Evolutionary conservation across 2,113 vertebrate genomes (phyloP).

Genomic region (Cricetomys ansorgei): DNA sequence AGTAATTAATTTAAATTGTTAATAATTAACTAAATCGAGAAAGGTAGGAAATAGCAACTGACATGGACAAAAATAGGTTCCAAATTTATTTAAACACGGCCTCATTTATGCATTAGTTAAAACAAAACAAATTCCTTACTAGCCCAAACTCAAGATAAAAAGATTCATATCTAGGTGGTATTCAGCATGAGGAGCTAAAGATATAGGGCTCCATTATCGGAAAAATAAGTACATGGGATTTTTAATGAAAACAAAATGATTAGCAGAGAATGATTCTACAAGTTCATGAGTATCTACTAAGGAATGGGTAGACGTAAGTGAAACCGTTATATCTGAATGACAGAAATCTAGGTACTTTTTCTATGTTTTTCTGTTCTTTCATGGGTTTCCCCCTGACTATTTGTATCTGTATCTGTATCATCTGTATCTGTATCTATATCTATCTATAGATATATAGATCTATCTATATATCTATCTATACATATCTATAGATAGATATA

Average conservation of each 20-base stretch:
- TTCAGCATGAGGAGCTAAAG: neutral
- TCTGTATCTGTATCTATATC: neutral
- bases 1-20: neutral
- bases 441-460: neutral
- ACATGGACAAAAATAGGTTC: neutral
- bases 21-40: neutral
- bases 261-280: neutral
- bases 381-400: neutral
- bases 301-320: neutral
- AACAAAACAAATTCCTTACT: slow-evolving; percentile 16
- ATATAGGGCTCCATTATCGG: neutral
- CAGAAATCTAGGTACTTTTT: slow-evolving; percentile 44
- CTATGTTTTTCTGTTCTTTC: slow-evolving; percentile 7
- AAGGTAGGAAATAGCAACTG: neutral
- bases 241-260: slow-evolving; percentile 2
- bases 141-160: neutral
- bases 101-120: neutral
- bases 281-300: neutral
- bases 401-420: too few species aligned
- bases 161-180: neutral
- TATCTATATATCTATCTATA: neutral
- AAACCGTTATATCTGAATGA: slow-evolving; percentile 34
- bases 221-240: neutral
- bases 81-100: neutral
- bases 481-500: neutral